phyloP scores from a whole-genome alignment of 37 sponge, comb jelly and placozoan species.

The Beroe ovata region DNA sequence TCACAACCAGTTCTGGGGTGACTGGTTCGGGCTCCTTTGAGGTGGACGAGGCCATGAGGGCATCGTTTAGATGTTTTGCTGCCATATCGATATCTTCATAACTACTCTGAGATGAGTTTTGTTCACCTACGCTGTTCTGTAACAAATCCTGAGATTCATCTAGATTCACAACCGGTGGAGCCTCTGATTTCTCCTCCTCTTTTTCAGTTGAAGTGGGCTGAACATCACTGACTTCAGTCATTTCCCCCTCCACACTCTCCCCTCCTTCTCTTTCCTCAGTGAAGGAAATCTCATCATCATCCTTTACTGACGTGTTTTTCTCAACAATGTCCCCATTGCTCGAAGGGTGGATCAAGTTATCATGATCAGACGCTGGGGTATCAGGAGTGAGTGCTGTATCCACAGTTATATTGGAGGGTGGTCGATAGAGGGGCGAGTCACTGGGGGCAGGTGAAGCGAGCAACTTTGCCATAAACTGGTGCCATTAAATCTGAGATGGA shows the following conservation, averaged over 20 bases:
- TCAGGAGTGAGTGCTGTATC: background rate
- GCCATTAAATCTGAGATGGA: background rate
- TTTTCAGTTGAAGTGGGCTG: background rate
- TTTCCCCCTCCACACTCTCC: background rate
- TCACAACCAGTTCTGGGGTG: background rate
- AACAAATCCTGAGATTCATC: background rate
- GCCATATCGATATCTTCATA: background rate
- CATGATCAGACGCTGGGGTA: background rate
- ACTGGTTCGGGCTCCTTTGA: background rate
- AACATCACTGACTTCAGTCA: background rate
- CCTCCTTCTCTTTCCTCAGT: background rate
- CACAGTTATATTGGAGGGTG: background rate
- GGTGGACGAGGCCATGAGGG: background rate
- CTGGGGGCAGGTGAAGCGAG: background rate
- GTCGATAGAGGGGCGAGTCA: background rate
- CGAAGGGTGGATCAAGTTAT: background rate
- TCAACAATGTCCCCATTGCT: background rate
- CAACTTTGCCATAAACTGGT: constrained; percentile 33
- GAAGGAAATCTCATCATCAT: background rate
- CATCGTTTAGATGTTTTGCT: background rate
- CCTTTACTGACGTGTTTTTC: background rate
- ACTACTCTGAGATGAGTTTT: background rate
- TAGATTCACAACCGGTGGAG: background rate
- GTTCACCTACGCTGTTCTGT: background rate
- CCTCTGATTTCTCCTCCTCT: background rate